Evolutionary conservation across 2,113 vertebrate species (phyloP), one percentile per base, ranked within the genome.

Genomic region (Laticauda laticaudata): DNA sequence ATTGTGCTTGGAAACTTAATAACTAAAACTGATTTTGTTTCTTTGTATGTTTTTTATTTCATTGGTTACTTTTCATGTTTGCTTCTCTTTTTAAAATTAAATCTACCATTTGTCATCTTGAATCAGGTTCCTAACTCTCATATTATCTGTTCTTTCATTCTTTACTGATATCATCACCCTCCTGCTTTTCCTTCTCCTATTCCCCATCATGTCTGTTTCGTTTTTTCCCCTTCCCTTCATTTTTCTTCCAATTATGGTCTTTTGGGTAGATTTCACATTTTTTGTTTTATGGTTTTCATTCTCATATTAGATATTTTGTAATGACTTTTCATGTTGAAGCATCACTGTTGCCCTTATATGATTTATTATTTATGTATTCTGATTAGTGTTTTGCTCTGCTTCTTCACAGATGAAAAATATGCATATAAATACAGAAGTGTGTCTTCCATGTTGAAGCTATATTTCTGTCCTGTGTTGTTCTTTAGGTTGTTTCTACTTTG

Each of bases 401-500:
- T n/a, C 15, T 51, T 29, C 24, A 59, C 15, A 64, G 26, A 48
- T 3, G 5, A 85, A 86, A 59, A 14, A 48, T 24, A 81, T 39
- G 69, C 24, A 51, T 20, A 57, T 91, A 85, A 26, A 29, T 54
- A 20, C n/a, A 54, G 51, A 56, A 51, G 11, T 81, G 21, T 86
- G 7, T 34, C 24, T 34, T 29, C 18, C 53, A 43, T 29, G 5
- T 48, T 94, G 93, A 9, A 2, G 8, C 5, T 94, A 34, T 90
- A 20, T 23, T 87, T 12, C 45, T 90, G 23, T 81, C 29, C 92
- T 29, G 15, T 93, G 45, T 91, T 94, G 95, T 10, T 81, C 92
- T 92, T 0, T 57, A 99, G 99, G 97, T 99, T 87, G 98, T 99
- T 94, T 99, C 99, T 1, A 99, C 99, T 0, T 97, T 99, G 90